Evolutionary conservation across 2,888 invertebrate species (phyloP).

Genomic region (Dioctria linearis): DNA sequence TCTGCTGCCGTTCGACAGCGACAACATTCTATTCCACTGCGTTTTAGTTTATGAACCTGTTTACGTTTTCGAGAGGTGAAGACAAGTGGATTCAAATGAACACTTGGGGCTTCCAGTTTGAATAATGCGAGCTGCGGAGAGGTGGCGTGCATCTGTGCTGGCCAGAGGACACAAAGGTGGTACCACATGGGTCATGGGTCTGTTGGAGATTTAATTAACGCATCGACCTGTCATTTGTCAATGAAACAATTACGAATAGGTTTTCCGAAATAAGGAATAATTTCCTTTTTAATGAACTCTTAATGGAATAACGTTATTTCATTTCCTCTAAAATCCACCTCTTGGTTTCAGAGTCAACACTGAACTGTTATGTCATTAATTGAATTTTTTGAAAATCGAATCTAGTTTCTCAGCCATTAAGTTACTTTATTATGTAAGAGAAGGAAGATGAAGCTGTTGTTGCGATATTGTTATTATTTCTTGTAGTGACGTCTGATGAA

Average conservation of each 20-base stretch:
- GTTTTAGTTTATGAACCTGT: conserved; percentile 10
- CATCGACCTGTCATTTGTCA: neutral
- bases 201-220: conserved; percentile 8
- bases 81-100: conserved; percentile 12
- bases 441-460: too few relatives aligned
- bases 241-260: neutral
- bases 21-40: conserved; percentile 12
- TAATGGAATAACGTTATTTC: too few relatives aligned
- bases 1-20: conserved; percentile 26
- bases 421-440: too few relatives aligned
- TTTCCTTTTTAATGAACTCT: too few relatives aligned
- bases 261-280: too few relatives aligned
- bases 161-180: neutral
- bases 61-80: neutral
- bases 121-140: neutral
- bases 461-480: too few relatives aligned
- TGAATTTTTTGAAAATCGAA: too few relatives aligned
- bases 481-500: too few relatives aligned
- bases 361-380: too few relatives aligned
- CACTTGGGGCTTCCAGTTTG: neutral
- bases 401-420: too few relatives aligned
- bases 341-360: too few relatives aligned
- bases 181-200: neutral
- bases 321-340: too few relatives aligned
- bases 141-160: neutral